Percentiles rank a stretch among this genome's conserved stretches.
phyloP scores from a whole-genome alignment of 2,888 invertebrate genomes.

The Drosophila melanosoma region DNA sequence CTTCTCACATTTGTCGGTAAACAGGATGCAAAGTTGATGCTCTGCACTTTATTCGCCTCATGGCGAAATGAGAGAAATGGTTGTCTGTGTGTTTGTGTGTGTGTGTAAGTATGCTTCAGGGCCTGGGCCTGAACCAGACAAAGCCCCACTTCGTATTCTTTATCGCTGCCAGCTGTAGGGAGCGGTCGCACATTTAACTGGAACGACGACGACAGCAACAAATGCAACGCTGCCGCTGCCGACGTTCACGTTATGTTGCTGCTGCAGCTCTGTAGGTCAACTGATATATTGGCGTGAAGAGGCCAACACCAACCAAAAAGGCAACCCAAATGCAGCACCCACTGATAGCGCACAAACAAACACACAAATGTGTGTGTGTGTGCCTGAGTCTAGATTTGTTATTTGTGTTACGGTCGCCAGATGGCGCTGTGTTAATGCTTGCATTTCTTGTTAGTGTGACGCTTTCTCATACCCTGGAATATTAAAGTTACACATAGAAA shows the following conservation, averaged over 20 bases:
- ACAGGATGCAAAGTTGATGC: constrained; percentile 60
- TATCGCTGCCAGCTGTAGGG: constrained; percentile 47
- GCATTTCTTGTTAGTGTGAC: constrained; percentile 33
- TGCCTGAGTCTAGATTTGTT: constrained; percentile 22
- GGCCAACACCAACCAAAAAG: constrained; percentile 47
- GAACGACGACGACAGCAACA: constrained; percentile 48
- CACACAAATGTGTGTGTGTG: background rate
- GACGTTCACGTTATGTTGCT: constrained; percentile 7
- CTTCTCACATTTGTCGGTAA: constrained; percentile 51
- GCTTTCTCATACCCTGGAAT: constrained; percentile 3
- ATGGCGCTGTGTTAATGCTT: constrained; percentile 47
- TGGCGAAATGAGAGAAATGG: constrained; percentile 53
- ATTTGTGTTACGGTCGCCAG: constrained; percentile 34
- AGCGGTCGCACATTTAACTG: constrained; percentile 43
- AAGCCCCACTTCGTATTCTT: constrained; percentile 39
- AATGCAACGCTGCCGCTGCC: constrained; percentile 29
- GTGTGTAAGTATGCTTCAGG: constrained; percentile 8
- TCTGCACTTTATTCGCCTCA: constrained; percentile 51
- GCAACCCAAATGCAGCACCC: constrained; percentile 52
- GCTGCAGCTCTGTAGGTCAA: constrained; percentile 68
- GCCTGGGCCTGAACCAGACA: constrained; percentile 12
- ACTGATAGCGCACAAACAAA: constrained; percentile 40
- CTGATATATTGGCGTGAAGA: constrained; percentile 66
- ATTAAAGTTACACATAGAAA: background rate
- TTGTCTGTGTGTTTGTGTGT: constrained; percentile 7